Evolutionary conservation across 2,113 vertebrate species (phyloP).

Genomic region (Turdus rufiventris): DNA sequence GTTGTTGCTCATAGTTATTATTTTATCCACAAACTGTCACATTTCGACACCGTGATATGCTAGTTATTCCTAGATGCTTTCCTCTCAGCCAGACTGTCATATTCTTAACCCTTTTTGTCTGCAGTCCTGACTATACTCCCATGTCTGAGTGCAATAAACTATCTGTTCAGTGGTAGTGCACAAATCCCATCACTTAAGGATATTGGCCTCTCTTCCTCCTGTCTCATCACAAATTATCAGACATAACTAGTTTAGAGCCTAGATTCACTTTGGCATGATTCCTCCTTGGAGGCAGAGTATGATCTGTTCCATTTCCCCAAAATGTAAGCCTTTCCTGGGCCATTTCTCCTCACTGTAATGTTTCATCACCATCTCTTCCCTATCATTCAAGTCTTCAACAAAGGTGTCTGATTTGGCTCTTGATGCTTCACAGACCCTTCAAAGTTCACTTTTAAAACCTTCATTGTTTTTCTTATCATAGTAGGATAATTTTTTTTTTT

Average conservation of each 20-base stretch:
- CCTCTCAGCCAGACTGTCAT: not conserved
- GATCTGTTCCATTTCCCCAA: not conserved
- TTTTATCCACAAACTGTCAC: not conserved
- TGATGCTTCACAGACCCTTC: not conserved
- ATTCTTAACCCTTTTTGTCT: not conserved
- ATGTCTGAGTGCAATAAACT: not conserved
- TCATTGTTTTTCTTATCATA: not conserved
- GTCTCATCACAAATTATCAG: not conserved
- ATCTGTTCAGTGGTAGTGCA: fast-evolving
- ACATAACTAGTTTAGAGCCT: not conserved
- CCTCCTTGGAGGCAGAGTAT: not conserved
- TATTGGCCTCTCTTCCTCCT: not conserved
- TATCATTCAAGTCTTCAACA: not conserved
- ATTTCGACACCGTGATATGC: not conserved
- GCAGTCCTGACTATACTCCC: not conserved
- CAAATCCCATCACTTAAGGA: not conserved
- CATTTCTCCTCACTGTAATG: not conserved
- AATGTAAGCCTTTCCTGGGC: not conserved
- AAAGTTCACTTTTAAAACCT: not conserved
- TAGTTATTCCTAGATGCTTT: not conserved
- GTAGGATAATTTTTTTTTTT: not conserved
- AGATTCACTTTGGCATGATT: not conserved
- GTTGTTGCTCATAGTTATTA: not conserved
- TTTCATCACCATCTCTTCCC: not conserved
- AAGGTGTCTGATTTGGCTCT: not conserved